Conservation (phyloP, 2,888 invertebrate genomes). For the Apantesis nais region DNA sequence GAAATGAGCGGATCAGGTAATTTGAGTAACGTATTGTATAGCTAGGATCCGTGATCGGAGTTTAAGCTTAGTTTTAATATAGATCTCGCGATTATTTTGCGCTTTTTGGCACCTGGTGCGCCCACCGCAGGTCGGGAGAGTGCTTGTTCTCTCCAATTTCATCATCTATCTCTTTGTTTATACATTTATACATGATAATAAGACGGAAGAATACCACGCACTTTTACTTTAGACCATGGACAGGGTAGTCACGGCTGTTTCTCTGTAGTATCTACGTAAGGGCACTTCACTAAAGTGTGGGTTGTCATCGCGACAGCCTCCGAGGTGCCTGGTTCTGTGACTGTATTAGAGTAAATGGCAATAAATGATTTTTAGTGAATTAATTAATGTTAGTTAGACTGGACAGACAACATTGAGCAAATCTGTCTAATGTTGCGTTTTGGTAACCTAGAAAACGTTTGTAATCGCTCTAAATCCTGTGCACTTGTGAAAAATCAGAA, state of each 20-base stretch:
- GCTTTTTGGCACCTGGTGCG: not conserved
- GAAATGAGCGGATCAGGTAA: conserved; percentile 20
- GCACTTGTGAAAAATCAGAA: not conserved
- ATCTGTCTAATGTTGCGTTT: too few relatives aligned
- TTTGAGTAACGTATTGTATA: not conserved
- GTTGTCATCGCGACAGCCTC: too few relatives aligned
- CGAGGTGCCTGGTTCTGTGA: too few relatives aligned
- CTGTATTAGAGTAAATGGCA: too few relatives aligned
- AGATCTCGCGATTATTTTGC: not conserved
- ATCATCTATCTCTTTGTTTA: not conserved
- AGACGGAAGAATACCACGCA: not conserved
- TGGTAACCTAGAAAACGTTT: too few relatives aligned
- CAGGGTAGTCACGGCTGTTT: too few relatives aligned
- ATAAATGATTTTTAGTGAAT: too few relatives aligned
- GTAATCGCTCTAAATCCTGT: not conserved
- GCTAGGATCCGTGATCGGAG: not conserved
- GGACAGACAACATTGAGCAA: too few relatives aligned
- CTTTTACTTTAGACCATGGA: not conserved
- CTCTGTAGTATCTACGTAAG: too few relatives aligned
- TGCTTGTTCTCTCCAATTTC: not conserved
- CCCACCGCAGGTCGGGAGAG: not conserved
- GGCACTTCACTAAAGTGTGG: too few relatives aligned
- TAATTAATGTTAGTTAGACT: too few relatives aligned
- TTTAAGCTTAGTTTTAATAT: not conserved
- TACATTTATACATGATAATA: not conserved